Percentiles rank a stretch among this genome's conserved stretches.
Evolutionary conservation across 1,140 invertebrate genomes (phyloP).

Genomic region (Magallana ariakensis): DNA sequence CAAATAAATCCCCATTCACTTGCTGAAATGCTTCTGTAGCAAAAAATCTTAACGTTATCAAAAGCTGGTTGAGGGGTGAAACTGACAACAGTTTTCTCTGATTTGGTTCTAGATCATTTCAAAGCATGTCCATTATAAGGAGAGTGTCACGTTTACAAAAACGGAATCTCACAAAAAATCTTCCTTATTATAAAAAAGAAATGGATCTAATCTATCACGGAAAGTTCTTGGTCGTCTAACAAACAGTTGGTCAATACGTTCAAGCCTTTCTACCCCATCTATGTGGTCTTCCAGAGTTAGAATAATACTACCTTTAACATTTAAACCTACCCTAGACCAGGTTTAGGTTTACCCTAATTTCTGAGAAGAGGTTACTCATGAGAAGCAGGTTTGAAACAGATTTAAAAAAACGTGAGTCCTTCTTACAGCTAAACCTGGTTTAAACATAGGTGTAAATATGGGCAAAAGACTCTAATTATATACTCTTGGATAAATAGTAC

Average conservation of each 20-base stretch:
- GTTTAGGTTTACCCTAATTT: conserved; percentile 6
- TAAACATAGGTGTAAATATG: conserved; percentile 1
- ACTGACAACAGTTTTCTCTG: no score
- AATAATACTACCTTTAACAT: neutral
- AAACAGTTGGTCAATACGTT: conserved; percentile 9
- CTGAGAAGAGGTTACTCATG: neutral
- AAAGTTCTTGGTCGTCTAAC: neutral
- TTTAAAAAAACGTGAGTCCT: conserved; percentile 10
- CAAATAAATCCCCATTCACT: no score
- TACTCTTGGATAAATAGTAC: no score
- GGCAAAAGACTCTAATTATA: no score
- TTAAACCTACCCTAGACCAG: neutral
- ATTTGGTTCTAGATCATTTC: no score
- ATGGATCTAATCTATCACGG: conserved; percentile 4
- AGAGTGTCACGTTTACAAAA: no score
- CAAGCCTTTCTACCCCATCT: neutral
- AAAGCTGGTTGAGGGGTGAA: no score
- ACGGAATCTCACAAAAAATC: neutral
- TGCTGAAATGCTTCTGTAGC: no score
- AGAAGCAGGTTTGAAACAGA: conserved; percentile 1
- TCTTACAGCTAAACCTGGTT: conserved; percentile 3
- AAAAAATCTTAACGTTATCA: no score
- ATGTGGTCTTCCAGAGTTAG: neutral
- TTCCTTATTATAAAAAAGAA: neutral
- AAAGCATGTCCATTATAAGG: no score